Evolutionary conservation across 2,113 vertebrate species (phyloP).

Genomic region (Datnioides undecimradiatus): DNA sequence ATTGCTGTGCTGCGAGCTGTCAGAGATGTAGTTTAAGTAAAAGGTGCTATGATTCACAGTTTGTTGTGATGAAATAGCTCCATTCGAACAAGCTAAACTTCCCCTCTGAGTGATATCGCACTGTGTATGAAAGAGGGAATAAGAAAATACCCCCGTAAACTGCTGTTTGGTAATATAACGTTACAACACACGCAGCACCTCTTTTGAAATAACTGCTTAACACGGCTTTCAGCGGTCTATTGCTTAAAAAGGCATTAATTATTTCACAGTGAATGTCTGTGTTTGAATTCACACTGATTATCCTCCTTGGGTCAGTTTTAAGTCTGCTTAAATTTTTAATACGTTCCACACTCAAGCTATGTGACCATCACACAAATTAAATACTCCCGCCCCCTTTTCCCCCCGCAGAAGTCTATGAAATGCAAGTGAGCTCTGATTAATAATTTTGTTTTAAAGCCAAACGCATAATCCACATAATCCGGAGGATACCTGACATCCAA

Average conservation of each 20-base stretch:
- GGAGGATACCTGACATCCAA: constrained; percentile 22
- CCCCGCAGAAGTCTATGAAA: constrained; percentile 28
- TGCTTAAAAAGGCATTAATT: constrained; percentile 38
- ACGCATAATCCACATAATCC: constrained; percentile 41
- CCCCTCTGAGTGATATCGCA: constrained; percentile 10
- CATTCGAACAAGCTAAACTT: not conserved
- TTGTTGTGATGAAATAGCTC: constrained; percentile 25
- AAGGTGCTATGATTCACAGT: constrained; percentile 7
- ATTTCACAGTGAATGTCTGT: constrained; percentile 39
- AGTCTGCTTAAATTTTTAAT: constrained; percentile 61
- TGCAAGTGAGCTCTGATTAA: constrained; percentile 35
- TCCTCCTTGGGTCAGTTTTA: constrained; percentile 56
- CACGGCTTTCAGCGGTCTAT: not conserved
- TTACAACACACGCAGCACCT: constrained; percentile 12
- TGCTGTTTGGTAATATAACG: constrained; percentile 36
- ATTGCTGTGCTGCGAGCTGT: no score
- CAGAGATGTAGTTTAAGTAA: constrained; percentile 21
- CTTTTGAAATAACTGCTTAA: constrained; percentile 25
- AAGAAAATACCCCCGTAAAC: not conserved
- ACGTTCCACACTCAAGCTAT: constrained; percentile 45
- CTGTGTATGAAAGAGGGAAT: not conserved
- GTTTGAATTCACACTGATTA: constrained; percentile 40
- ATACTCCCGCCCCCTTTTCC: not conserved
- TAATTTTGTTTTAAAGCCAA: constrained; percentile 47
- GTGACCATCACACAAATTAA: constrained; percentile 63